Evolutionary conservation across 1,140 invertebrate species (phyloP).

Genomic region (Drosophila nigrodunni): DNA sequence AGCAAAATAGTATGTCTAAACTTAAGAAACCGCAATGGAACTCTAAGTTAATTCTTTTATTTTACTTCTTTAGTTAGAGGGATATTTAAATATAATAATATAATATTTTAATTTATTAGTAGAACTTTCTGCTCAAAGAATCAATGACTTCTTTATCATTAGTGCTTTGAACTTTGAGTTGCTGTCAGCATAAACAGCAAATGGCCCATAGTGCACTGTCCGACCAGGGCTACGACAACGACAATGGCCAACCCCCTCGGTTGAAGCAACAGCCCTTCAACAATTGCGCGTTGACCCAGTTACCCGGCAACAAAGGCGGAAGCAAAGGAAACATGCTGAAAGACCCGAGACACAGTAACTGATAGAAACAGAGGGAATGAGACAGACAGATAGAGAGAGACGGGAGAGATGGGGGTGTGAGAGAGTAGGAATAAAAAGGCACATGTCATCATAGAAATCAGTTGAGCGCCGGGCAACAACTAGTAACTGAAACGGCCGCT

Average conservation of each 20-base stretch:
- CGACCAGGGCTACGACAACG: conserved; percentile 45
- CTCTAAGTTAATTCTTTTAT: too few relatives aligned
- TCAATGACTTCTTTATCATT: too few relatives aligned
- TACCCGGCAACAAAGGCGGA: conserved; percentile 82
- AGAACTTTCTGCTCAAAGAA: too few relatives aligned
- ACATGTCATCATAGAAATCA: conserved; percentile 83
- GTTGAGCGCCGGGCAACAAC: conserved; percentile 49
- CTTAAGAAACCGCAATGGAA: too few relatives aligned
- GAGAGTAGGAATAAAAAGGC: conserved; percentile 65
- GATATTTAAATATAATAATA: too few relatives aligned
- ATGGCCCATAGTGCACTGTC: conserved; percentile 34
- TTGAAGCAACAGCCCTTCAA: conserved; percentile 60
- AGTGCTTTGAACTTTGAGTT: too few relatives aligned
- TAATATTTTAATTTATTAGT: too few relatives aligned
- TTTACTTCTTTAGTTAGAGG: too few relatives aligned
- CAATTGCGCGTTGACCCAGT: conserved; percentile 81
- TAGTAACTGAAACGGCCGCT: conserved; percentile 39
- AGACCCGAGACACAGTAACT: conserved; percentile 46
- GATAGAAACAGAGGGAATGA: neutral
- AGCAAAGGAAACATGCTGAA: conserved; percentile 80
- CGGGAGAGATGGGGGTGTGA: neutral
- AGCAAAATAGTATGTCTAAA: too few relatives aligned
- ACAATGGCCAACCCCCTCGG: conserved; percentile 18
- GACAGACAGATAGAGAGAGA: neutral
- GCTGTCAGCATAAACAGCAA: too few relatives aligned